These are phyloP conservation scores for Eubucco bourcierii DNA, from an alignment of 2,113 vertebrate genomes.

Conservation along the genomic window DNA sequence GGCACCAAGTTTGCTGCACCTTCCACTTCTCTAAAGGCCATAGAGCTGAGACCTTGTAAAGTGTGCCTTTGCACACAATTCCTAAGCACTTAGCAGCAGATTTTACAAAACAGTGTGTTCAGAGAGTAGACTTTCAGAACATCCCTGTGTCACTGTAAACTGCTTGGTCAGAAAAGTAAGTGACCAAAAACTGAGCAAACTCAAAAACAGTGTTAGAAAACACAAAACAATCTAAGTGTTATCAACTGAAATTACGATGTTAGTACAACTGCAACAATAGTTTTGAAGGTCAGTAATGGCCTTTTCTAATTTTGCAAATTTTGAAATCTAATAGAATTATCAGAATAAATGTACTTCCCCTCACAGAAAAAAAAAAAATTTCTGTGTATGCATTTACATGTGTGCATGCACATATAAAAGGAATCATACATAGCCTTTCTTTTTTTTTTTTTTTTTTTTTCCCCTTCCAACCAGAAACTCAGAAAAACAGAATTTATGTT, in stretches of 20 bases:
- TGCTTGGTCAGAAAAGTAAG: background rate
- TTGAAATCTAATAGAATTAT: background rate
- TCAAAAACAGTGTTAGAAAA: background rate
- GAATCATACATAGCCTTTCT: rapidly evolving
- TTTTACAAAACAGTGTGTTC: background rate
- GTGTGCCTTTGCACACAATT: background rate
- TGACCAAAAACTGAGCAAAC: background rate
- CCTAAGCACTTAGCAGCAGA: background rate
- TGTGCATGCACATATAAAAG: background rate
- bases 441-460: background rate
- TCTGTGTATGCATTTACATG: rapidly evolving
- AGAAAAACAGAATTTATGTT: background rate
- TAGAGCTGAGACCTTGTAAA: background rate
- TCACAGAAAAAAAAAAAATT: background rate
- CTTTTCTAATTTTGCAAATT: background rate
- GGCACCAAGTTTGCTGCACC: background rate
- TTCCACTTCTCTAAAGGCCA: background rate
- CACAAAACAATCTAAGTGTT: background rate
- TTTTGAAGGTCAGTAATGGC: background rate
- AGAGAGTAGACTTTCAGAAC: background rate
- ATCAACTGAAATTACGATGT: background rate
- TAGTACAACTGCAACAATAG: background rate
- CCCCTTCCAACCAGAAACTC: background rate
- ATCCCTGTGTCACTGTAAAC: background rate
- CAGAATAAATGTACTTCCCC: background rate